Evolutionary conservation across 1,140 invertebrate species (phyloP).

Genomic region (Eumeta japonica): DNA sequence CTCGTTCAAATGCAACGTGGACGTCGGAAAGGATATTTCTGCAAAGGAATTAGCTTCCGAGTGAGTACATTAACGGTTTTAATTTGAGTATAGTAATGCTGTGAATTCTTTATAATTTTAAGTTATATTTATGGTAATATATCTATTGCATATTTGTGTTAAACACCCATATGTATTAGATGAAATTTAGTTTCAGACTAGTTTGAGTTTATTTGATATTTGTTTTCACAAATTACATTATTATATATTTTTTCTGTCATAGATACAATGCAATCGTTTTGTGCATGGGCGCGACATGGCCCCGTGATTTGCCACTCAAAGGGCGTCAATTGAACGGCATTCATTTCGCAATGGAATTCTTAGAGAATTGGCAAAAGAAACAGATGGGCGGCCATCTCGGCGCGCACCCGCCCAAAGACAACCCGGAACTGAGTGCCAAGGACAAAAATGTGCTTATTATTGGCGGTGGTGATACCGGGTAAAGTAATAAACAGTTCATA

Average conservation of each 20-base stretch:
- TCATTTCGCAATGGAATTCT: constrained; percentile 96
- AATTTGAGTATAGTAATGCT: constrained; percentile 3
- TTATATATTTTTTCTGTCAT: constrained; percentile 1
- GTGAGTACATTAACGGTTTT: constrained; percentile 31
- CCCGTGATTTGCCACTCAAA: constrained; percentile 83
- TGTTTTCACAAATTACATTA: too few species aligned
- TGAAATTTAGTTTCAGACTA: too few species aligned
- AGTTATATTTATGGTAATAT: too few species aligned
- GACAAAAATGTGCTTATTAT: constrained; percentile 96
- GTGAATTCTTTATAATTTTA: constrained; percentile 1
- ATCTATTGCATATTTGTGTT: too few species aligned
- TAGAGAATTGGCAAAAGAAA: constrained; percentile 96
- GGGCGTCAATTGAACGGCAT: constrained; percentile 85
- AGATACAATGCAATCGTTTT: constrained; percentile 85
- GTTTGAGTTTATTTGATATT: too few species aligned
- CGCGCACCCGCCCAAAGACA: constrained; percentile 26
- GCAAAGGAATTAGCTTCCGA: constrained; percentile 65
- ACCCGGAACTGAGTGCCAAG: constrained; percentile 73
- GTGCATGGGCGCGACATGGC: constrained; percentile 94
- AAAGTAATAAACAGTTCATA: constrained; percentile 5
- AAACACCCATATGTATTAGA: too few species aligned
- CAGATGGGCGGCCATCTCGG: constrained; percentile 73
- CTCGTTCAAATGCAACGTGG: constrained; percentile 82
- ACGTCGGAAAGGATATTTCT: constrained; percentile 90
- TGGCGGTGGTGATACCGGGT: constrained; percentile 97